Percentiles rank a stretch among this genome's conserved stretches.
phyloP scores from a whole-genome alignment of 2,888 invertebrate species.

The Selenia dentaria region DNA sequence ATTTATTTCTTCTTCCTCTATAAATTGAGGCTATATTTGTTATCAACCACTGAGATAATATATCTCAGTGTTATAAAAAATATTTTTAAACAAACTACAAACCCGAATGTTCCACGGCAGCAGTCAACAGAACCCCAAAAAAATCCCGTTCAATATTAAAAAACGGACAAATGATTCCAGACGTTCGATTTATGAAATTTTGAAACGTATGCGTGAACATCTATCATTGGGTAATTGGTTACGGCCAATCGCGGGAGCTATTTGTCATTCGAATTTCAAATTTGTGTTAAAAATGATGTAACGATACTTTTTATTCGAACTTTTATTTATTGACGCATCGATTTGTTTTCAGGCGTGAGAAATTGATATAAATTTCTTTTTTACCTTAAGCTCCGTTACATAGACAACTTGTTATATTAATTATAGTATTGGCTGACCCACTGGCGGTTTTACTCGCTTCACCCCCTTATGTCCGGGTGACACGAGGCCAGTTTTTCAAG shows the following conservation, averaged over 20 bases:
- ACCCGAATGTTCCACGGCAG: too few relatives aligned
- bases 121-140: slow-evolving; percentile 31
- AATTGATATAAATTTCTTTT: neutral
- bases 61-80: too few relatives aligned
- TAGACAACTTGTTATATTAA: too few relatives aligned
- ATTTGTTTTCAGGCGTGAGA: slow-evolving; percentile 7
- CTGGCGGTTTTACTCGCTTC: too few relatives aligned
- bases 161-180: slow-evolving; percentile 70
- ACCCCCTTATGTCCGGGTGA: too few relatives aligned
- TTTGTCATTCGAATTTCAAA: slow-evolving; percentile 65
- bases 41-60: too few relatives aligned
- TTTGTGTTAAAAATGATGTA: slow-evolving; percentile 25
- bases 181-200: slow-evolving; percentile 55
- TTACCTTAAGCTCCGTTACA: too few relatives aligned
- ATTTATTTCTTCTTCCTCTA: too few relatives aligned
- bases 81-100: too few relatives aligned
- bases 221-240: slow-evolving; percentile 74
- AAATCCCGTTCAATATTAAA: slow-evolving; percentile 53
- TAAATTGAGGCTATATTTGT: too few relatives aligned
- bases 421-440: too few relatives aligned
- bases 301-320: slow-evolving; percentile 24
- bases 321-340: neutral
- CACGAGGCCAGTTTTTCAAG: too few relatives aligned
- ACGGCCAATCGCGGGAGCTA: slow-evolving; percentile 64
- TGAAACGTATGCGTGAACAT: slow-evolving; percentile 50